These are phyloP conservation scores for Eubucco bourcierii DNA, from an alignment of 2,113 vertebrate species.

Conservation along the genomic window DNA sequence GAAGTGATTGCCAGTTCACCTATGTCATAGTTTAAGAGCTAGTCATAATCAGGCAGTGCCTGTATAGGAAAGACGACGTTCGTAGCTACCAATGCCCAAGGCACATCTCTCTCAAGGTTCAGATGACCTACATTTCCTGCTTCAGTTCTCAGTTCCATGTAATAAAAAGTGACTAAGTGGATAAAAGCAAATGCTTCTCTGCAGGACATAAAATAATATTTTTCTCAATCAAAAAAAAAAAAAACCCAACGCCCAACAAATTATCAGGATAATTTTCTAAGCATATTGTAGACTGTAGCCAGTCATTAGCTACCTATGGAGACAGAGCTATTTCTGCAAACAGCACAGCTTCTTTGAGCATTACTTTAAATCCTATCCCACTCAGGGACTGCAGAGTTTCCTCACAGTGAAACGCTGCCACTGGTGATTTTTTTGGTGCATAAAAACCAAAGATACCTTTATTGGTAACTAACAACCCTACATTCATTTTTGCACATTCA, in stretches of 20 bases:
- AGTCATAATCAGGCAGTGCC: neutral
- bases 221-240: neutral
- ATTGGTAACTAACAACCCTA: neutral
- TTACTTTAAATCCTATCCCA: neutral
- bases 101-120: neutral
- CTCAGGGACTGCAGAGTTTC: neutral
- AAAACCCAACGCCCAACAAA: neutral
- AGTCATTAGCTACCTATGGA: neutral
- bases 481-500: neutral
- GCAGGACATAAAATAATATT: neutral
- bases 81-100: neutral
- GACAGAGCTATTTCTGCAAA: neutral
- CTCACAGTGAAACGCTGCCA: neutral
- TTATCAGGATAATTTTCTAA: neutral
- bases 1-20: neutral
- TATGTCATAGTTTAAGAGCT: neutral
- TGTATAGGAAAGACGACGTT: neutral
- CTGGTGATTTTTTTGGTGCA: neutral
- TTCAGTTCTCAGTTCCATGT: neutral
- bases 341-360: neutral
- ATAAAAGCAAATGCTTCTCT: slow-evolving; percentile 13
- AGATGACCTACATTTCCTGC: slow-evolving; percentile 48
- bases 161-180: neutral
- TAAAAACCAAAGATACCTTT: neutral
- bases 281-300: neutral